A percentile compares a stretch with the other conserved stretches of the same genome.
These are phyloP conservation scores for Drosophila borealis DNA, from an alignment of 2,888 invertebrate genomes.

Conservation along the genomic window DNA sequence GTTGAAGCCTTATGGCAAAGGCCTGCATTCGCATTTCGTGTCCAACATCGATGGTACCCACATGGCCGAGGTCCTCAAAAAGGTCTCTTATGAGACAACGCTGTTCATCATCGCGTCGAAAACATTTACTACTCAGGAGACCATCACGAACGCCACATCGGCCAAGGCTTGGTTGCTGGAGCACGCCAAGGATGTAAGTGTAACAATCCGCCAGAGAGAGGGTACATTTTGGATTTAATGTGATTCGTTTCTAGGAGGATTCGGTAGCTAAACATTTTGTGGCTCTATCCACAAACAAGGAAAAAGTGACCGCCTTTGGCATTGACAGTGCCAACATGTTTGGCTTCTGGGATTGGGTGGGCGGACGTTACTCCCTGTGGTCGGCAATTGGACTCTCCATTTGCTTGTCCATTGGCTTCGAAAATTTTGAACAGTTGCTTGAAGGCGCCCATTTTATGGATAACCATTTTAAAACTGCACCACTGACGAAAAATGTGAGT, in stretches of 20 bases:
- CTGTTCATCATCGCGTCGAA: slow-evolving; percentile 99
- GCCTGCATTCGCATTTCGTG: slow-evolving; percentile 96
- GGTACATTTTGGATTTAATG: not conserved
- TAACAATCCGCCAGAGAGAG: slow-evolving; percentile 19
- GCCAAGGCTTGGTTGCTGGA: slow-evolving; percentile 98
- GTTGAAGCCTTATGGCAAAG: slow-evolving; percentile 94
- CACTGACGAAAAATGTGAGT: slow-evolving; percentile 94
- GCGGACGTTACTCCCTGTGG: slow-evolving; percentile 98
- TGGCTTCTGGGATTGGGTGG: slow-evolving; percentile 99
- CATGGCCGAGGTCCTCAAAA: slow-evolving; percentile 95
- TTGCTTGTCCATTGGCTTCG: slow-evolving; percentile 95
- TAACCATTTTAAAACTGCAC: slow-evolving; percentile 94
- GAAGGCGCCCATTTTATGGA: slow-evolving; percentile 97
- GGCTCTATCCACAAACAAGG: slow-evolving; percentile 97
- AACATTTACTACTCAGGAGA: slow-evolving; percentile 99
- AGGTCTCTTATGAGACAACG: slow-evolving; percentile 95
- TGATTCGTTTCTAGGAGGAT: slow-evolving; percentile 86
- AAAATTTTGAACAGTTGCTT: slow-evolving; percentile 96
- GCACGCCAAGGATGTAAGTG: slow-evolving; percentile 92
- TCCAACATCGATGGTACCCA: slow-evolving; percentile 99
- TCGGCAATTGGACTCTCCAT: slow-evolving; percentile 99
- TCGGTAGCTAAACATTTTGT: slow-evolving; percentile 99
- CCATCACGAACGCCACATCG: slow-evolving; percentile 98
- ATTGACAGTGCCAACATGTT: slow-evolving; percentile 99
- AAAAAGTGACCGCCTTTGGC: slow-evolving; percentile 98